phyloP scores from a whole-genome alignment of 2,888 invertebrate species.

The Parasteatoda lunata region DNA sequence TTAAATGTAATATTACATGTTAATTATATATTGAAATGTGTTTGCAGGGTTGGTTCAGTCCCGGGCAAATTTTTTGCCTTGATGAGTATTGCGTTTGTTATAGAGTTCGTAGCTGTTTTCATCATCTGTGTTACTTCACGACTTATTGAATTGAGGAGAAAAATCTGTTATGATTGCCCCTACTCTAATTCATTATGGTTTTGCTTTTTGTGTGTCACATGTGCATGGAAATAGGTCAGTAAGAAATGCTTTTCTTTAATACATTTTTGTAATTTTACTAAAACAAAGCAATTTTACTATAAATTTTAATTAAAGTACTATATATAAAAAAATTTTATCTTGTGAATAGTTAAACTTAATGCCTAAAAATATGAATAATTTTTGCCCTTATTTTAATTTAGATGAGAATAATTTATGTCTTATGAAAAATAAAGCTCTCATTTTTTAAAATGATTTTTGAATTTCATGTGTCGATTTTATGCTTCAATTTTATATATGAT shows the following conservation, averaged over 20 bases:
- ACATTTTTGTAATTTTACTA: no score
- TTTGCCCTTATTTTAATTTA: no score
- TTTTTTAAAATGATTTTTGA: no score
- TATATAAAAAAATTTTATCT: no score
- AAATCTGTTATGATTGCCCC: constrained; percentile 97
- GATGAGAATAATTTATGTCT: no score
- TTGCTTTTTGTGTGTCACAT: constrained; percentile 99
- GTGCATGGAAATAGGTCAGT: constrained; percentile 97
- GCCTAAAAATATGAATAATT: no score
- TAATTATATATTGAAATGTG: constrained; percentile 5
- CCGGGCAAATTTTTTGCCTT: constrained; percentile 97
- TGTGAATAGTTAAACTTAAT: no score
- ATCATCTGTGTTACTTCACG: constrained; percentile 97
- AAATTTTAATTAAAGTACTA: no score
- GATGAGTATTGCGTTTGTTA: constrained; percentile 98
- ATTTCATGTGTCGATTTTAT: no score
- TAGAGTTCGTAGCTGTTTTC: constrained; percentile 96
- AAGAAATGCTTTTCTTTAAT: not conserved
- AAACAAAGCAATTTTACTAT: no score
- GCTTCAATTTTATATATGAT: no score
- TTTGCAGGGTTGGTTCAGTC: constrained; percentile 96
- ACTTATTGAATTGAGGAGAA: constrained; percentile 95
- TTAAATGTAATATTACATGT: not conserved
- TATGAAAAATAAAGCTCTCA: no score
- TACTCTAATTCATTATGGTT: constrained; percentile 98